Base-by-base conservation (phyloP, 2,888 invertebrate genomes). In the Arctia plantaginis region DNA sequence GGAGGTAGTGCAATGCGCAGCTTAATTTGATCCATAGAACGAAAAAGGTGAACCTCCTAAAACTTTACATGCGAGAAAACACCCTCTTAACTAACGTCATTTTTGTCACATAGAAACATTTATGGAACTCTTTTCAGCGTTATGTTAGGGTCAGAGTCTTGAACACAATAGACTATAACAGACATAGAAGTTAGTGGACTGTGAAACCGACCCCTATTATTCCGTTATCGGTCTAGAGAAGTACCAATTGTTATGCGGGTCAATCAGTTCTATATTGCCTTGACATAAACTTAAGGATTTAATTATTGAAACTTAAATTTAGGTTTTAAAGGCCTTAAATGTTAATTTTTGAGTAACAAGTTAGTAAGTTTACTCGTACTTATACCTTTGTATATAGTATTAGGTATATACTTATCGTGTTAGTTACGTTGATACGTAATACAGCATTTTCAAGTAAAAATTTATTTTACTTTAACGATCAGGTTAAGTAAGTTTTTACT, bases 221-320 rank as follows among this genome's bases (percentile, higher is more conserved):
- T 83, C 74, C 81, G 84, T 86, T 89, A 88, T 89, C 89, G 83
- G 85, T 77, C 72, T 80, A 59, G 70, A 78, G 81, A 71, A 78
- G 75, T 55, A 72, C 69, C 72, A 59, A 73, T 70, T 64, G 75
- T 71, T 70, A 82, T 81, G 79, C 84, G 85, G 85, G 82, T 83
- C 82, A 84, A 85, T 76, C 74, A 81, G 47, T 30, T 62, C 30
- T 30, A 62, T 20, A 30, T 23, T 51, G n/a, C n/a, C 35, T 44
- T 65, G 41, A 51, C 27, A 27, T 51, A 41, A 67, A 47, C 20
- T 47, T 47, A n/a, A 47, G 20, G 30, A 30, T 67, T 30, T 4
- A 30, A 27, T 44, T 66, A n/a, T n/a, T n/a, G n/a, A n/a, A n/a
- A n/a, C n/a, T 66, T 7, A 44, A 47, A 18, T 7, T 0, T 30